Percentiles rank a stretch among this genome's conserved stretches.
phyloP scores from a whole-genome alignment of 1,140 invertebrate genomes.

The Branchinecta lindahli region DNA sequence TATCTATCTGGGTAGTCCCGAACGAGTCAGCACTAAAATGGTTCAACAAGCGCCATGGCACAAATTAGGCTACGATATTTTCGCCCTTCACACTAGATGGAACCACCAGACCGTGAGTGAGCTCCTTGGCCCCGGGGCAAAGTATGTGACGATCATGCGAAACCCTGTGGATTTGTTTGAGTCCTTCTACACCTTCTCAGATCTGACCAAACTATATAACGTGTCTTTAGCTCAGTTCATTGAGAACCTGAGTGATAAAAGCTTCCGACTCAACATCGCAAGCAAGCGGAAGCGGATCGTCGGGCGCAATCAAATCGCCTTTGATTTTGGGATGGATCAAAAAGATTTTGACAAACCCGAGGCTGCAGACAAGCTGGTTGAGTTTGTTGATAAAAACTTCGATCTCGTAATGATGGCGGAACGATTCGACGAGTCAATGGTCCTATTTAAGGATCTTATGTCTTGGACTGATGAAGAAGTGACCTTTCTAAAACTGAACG shows the following conservation, averaged over 20 bases:
- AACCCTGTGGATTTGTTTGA: conserved; percentile 32
- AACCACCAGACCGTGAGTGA: conserved; percentile 23
- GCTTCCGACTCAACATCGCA: neutral
- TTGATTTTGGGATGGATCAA: neutral
- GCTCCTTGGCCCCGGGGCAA: conserved; percentile 29
- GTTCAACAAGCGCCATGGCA: conserved; percentile 20
- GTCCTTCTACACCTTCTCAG: conserved; percentile 28
- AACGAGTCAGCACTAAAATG: conserved; percentile 23
- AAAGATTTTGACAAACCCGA: conserved; percentile 1
- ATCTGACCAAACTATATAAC: conserved; percentile 21
- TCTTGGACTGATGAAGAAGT: neutral
- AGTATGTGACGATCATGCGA: conserved; percentile 32
- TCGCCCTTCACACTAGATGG: conserved; percentile 29
- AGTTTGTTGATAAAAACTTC: conserved; percentile 6
- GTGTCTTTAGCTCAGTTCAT: neutral
- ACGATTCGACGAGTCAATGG: conserved; percentile 11
- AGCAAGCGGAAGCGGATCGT: neutral
- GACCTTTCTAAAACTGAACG: conserved; percentile 9
- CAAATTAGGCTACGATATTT: conserved; percentile 21
- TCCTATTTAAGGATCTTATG: conserved; percentile 11
- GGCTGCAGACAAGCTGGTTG: neutral
- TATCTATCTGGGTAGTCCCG: conserved; percentile 26
- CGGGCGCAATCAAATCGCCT: neutral
- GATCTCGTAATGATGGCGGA: conserved; percentile 14
- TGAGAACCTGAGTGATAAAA: neutral